Percentiles rank a stretch among this genome's conserved stretches.
Evolutionary conservation across 2,888 invertebrate genomes (phyloP).

Genomic region (Thera obeliscata): DNA sequence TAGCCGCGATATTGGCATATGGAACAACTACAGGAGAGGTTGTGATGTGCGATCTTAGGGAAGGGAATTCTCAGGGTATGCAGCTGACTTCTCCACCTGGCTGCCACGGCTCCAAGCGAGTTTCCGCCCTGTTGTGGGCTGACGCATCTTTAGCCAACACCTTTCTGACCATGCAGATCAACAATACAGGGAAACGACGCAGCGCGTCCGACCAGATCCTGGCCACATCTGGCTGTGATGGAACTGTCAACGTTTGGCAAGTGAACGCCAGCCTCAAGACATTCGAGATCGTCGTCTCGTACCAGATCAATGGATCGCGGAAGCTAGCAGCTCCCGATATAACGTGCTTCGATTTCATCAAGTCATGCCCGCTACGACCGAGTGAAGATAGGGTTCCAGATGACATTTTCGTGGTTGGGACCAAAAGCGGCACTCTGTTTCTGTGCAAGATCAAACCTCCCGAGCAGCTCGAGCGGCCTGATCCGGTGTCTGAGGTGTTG

Average conservation of each 20-base stretch:
- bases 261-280: constrained; percentile 62
- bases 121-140: constrained; percentile 66
- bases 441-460: constrained; percentile 59
- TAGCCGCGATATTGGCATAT: constrained; percentile 67
- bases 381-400: constrained; percentile 58
- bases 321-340: constrained; percentile 61
- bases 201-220: constrained; percentile 67
- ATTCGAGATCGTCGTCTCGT: constrained; percentile 64
- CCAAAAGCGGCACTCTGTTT: constrained; percentile 60
- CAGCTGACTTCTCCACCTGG: constrained; percentile 63
- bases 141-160: constrained; percentile 59
- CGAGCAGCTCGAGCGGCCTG: constrained; percentile 42
- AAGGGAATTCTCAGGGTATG: constrained; percentile 46
- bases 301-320: constrained; percentile 58
- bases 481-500: constrained; percentile 64
- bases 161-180: constrained; percentile 64
- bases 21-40: constrained; percentile 72
- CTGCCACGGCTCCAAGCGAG: constrained; percentile 64
- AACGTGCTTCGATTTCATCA: constrained; percentile 72
- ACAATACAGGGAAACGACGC: constrained; percentile 62
- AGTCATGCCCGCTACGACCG: constrained; percentile 58
- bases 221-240: constrained; percentile 56
- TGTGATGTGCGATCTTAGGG: constrained; percentile 63
- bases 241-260: constrained; percentile 69
- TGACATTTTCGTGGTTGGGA: constrained; percentile 70